phyloP scores from a whole-genome alignment of 2,113 vertebrate genomes.

The Rhagologus leucostigma region DNA sequence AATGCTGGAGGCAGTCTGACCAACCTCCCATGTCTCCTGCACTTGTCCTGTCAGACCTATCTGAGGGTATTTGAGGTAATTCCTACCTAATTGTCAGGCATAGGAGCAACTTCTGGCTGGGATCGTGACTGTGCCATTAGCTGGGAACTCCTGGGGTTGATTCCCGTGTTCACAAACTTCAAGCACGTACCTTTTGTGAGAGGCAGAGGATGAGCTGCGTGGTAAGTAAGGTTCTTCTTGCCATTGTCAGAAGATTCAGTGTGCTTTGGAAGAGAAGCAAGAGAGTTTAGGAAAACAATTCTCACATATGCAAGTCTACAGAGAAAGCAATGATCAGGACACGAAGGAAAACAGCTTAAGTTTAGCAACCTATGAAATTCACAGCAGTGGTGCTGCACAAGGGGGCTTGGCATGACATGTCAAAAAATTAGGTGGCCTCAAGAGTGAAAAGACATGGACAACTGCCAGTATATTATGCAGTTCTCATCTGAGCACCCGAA shows the following conservation, averaged over 20 bases:
- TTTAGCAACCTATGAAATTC: background rate
- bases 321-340: background rate
- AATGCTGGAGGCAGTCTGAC: background rate
- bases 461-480: background rate
- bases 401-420: background rate
- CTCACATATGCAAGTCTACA: background rate
- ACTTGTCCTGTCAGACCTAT: background rate
- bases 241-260: background rate
- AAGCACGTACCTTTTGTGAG: background rate
- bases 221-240: background rate
- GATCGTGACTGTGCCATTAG: background rate
- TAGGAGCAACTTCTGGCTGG: background rate
- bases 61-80: background rate
- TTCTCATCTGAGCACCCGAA: background rate
- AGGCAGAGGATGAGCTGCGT: background rate
- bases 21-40: background rate
- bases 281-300: background rate
- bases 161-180: background rate
- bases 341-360: background rate
- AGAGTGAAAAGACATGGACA: background rate
- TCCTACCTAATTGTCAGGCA: background rate
- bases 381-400: background rate
- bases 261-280: background rate
- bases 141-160: background rate
- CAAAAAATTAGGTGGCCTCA: background rate